A percentile compares a stretch with the other conserved stretches of the same genome.
phyloP scores from a whole-genome alignment of 1,140 invertebrate species.

The Lutraria rhynchaena region DNA sequence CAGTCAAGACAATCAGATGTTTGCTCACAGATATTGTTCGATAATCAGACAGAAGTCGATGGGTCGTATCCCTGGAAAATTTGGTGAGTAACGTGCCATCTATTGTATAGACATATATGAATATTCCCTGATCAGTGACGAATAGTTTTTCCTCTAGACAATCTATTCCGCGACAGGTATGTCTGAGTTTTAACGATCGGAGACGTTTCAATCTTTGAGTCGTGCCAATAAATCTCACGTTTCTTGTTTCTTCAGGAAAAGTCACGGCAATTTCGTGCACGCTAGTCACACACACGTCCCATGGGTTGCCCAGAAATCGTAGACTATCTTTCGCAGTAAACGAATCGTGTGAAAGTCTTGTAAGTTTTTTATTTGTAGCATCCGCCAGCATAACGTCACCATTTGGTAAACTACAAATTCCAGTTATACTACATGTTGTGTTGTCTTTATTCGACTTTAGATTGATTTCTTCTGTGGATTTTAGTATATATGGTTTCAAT shows the following conservation, averaged over 20 bases:
- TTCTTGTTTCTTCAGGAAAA: slow-evolving; percentile 12
- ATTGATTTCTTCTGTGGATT: neutral
- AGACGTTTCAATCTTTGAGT: neutral
- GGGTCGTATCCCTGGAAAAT: neutral
- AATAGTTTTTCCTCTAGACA: neutral
- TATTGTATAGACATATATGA: slow-evolving; percentile 3
- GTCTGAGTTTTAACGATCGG: neutral
- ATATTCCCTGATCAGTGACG: slow-evolving; percentile 16
- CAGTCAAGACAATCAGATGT: neutral
- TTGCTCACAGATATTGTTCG: neutral
- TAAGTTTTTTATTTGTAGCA: neutral
- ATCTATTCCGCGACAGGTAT: slow-evolving; percentile 10
- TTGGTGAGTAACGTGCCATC: slow-evolving; percentile 1
- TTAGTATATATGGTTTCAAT: neutral
- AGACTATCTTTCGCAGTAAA: neutral
- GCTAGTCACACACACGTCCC: neutral
- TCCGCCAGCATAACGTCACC: slow-evolving; percentile 1
- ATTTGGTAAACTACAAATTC: neutral
- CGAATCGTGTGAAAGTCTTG: neutral
- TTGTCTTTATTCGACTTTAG: neutral
- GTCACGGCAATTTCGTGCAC: neutral
- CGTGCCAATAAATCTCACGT: slow-evolving; percentile 2
- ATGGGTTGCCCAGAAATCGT: neutral
- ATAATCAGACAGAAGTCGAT: neutral
- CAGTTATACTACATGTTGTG: neutral